A percentile compares a stretch with the other conserved stretches of the same genome.
Evolutionary conservation across 2,797 vertebrate genomes (phyloP).

Genomic region (Antrozous pallidus): DNA sequence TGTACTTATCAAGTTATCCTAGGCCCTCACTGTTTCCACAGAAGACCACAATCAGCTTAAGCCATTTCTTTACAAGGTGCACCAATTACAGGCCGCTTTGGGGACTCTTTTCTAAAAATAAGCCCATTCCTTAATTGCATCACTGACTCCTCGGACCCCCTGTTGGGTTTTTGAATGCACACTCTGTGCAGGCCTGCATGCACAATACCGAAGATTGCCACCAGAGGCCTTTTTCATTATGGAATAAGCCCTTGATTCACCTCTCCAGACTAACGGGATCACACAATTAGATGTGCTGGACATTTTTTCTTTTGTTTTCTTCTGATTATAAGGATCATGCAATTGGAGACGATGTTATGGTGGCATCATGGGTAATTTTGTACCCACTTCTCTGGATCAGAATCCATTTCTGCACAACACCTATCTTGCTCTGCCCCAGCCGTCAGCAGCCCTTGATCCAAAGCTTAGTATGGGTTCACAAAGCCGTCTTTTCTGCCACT

Average conservation of each 20-base stretch:
- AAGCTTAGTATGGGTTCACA: background rate
- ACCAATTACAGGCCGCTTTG: background rate
- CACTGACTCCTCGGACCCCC: background rate
- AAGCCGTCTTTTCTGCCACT: background rate
- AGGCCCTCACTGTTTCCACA: background rate
- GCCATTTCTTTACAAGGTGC: background rate
- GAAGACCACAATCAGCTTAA: background rate
- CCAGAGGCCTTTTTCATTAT: background rate
- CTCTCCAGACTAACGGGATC: background rate
- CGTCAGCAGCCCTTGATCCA: background rate
- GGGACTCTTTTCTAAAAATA: slow-evolving; percentile 47
- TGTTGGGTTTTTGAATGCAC: background rate
- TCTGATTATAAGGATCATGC: background rate
- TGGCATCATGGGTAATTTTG: background rate
- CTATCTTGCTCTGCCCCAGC: too few species aligned
- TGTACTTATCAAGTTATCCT: background rate
- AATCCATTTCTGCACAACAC: background rate
- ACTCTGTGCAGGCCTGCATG: background rate
- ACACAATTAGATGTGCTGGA: background rate
- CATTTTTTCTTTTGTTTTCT: background rate
- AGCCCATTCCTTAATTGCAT: background rate
- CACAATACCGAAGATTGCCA: background rate
- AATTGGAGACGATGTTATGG: background rate
- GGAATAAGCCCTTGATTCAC: background rate
- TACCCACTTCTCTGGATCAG: background rate